Evolutionary conservation across 1,140 invertebrate genomes (phyloP), one percentile per base, ranked within the genome.

Genomic region (Cydia splendana): DNA sequence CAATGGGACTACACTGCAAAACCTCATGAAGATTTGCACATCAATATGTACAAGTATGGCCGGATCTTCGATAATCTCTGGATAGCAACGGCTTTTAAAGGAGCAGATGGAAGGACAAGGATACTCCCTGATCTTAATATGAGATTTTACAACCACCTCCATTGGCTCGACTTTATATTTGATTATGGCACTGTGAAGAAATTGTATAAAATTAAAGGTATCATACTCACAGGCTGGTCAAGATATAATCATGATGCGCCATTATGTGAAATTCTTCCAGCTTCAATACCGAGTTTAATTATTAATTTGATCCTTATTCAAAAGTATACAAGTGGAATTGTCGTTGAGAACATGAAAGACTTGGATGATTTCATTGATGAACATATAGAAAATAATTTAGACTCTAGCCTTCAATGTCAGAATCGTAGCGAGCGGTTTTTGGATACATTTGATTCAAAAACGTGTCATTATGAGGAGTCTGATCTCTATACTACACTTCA

Each of bases 61-160:
- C 76, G 81, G 12, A 87, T 82, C 12, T 89, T 97, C 4, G 94
- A 95, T 1, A 95, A 95, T 65, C 95, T 98, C 34, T 99, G 98
- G 98, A 95, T 96, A n/a, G 98, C 98, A 3, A 96, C 96, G 77
- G 97, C 98, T 0, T 99, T 97, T 86, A 99, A 99, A 94, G 98
- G 97, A 12, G 97, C 97, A 0, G 97, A 97, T 83, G 97, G 97
- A 0, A 96, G 97, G 79, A 96, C 95, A 28, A 89, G 97, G 67
- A 95, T 96, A 75, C 93, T 96, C 78, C 96, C 96, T 2, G 80
- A 90, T 75, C 71, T 93, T 0, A 83, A 78, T 48, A 83, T 81
- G 13, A 81, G 92, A 24, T 90, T 90, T 18, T 69, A 80, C n/a
- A 94, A 93, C 65, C 76, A 91, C 78, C 81, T 85, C 4, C 80